Conservation (phyloP, 2,113 vertebrate species). For the Machaerirhynchus nigripectus region DNA sequence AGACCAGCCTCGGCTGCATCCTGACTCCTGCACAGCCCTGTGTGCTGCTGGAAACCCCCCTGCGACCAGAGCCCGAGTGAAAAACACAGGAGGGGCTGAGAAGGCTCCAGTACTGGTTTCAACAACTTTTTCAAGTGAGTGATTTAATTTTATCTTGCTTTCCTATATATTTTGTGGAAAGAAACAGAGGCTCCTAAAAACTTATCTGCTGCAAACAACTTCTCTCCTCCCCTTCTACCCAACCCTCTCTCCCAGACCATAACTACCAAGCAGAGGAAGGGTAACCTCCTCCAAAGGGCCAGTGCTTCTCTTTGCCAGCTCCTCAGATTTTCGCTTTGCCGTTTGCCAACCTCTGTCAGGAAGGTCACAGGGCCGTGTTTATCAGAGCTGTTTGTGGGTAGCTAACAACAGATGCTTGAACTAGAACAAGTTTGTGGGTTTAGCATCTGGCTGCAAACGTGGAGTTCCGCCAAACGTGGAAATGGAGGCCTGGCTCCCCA, state of each 20-base stretch:
- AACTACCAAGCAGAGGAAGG: neutral
- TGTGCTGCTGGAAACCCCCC: neutral
- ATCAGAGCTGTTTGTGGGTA: neutral
- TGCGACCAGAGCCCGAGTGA: neutral
- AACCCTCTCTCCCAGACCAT: neutral
- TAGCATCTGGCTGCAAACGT: neutral
- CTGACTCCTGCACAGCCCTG: neutral
- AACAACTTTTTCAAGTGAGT: constrained; percentile 45
- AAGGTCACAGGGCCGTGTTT: neutral
- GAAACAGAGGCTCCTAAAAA: neutral
- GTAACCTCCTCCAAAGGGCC: neutral
- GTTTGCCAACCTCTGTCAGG: neutral
- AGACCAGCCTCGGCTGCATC: neutral
- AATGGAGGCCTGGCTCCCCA: neutral
- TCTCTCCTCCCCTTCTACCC: neutral
- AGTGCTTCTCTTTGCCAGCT: neutral
- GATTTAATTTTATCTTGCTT: neutral
- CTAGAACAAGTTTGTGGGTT: neutral
- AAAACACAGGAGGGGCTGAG: neutral
- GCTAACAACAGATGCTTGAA: neutral
- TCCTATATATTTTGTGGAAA: neutral
- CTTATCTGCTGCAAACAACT: neutral
- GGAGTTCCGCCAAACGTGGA: rapidly evolving
- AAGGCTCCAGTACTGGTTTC: neutral
- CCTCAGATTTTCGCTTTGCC: neutral